Conservation (phyloP, 2,888 invertebrate species). For the Eupelmus urozonus region DNA sequence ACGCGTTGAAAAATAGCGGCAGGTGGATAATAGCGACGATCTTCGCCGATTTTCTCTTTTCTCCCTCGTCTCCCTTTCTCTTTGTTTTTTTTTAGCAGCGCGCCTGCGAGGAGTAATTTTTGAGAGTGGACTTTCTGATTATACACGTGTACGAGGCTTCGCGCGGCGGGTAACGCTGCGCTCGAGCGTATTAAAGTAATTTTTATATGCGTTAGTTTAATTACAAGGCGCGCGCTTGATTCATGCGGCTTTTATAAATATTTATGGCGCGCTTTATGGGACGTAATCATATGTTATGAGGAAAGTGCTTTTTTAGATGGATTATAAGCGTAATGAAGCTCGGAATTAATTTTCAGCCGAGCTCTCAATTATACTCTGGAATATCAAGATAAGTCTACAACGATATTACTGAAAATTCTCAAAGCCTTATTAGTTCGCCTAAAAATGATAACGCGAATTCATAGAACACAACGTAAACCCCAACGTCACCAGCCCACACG, state of each 20-base stretch:
- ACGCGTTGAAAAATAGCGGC: constrained; percentile 49
- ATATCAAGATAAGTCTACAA: too few relatives aligned
- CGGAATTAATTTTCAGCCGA: too few relatives aligned
- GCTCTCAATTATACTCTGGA: too few relatives aligned
- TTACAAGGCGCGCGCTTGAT: background rate
- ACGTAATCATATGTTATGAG: background rate
- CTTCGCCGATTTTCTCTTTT: constrained; percentile 31
- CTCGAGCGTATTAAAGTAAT: background rate
- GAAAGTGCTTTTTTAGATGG: background rate
- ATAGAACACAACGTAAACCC: too few relatives aligned
- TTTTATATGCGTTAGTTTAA: constrained; percentile 8
- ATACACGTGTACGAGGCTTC: background rate
- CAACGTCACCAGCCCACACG: too few relatives aligned
- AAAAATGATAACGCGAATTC: too few relatives aligned
- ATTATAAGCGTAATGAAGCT: too few relatives aligned
- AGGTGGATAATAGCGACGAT: constrained; percentile 48
- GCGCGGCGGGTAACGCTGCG: background rate
- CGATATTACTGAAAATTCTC: too few relatives aligned
- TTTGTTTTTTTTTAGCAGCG: background rate
- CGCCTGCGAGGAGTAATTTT: background rate
- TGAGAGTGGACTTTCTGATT: background rate
- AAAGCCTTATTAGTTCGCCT: too few relatives aligned
- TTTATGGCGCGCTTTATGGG: background rate
- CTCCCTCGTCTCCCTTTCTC: background rate
- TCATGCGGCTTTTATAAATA: constrained; percentile 10